A percentile compares a stretch with the other conserved stretches of the same genome.
These are phyloP conservation scores for Diarsia brunnea DNA, from an alignment of 2,888 invertebrate genomes.

Conservation along the genomic window DNA sequence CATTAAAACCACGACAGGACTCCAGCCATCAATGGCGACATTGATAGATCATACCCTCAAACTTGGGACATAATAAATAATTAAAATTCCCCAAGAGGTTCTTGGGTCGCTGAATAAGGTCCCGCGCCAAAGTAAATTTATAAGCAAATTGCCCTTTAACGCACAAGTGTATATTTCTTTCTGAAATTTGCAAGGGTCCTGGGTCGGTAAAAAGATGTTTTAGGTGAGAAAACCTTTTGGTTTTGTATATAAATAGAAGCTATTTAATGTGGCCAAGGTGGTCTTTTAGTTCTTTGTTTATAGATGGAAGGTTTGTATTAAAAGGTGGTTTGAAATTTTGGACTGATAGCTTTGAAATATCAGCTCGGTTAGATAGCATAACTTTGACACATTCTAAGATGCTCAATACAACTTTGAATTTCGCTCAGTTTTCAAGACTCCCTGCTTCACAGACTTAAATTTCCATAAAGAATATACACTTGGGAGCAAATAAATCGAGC, in stretches of 20 bases:
- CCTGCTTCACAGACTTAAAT: background rate
- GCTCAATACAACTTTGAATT: conserved; percentile 5
- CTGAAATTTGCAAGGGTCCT: conserved; percentile 48
- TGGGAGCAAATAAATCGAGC: too few relatives aligned
- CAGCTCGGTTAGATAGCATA: background rate
- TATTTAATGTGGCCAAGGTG: conserved; percentile 21
- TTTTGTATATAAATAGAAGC: conserved; percentile 32
- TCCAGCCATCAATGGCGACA: conserved; percentile 68
- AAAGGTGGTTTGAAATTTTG: background rate
- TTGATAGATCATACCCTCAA: conserved; percentile 75
- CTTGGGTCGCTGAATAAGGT: conserved; percentile 69
- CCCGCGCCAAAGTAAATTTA: conserved; percentile 68
- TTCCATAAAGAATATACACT: too few relatives aligned
- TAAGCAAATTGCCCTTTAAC: conserved; percentile 71
- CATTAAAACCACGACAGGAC: conserved; percentile 48
- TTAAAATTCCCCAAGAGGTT: conserved; percentile 75
- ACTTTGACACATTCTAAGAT: background rate
- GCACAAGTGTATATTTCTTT: conserved; percentile 52
- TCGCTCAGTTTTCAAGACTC: background rate
- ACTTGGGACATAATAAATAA: conserved; percentile 76
- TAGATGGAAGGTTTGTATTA: background rate
- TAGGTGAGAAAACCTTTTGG: conserved; percentile 31
- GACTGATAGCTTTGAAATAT: background rate
- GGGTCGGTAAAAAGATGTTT: conserved; percentile 46
- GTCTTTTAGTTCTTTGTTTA: conserved; percentile 6